phyloP scores from a whole-genome alignment of 2,888 invertebrate genomes.

The Trissoscelio sp. region DNA sequence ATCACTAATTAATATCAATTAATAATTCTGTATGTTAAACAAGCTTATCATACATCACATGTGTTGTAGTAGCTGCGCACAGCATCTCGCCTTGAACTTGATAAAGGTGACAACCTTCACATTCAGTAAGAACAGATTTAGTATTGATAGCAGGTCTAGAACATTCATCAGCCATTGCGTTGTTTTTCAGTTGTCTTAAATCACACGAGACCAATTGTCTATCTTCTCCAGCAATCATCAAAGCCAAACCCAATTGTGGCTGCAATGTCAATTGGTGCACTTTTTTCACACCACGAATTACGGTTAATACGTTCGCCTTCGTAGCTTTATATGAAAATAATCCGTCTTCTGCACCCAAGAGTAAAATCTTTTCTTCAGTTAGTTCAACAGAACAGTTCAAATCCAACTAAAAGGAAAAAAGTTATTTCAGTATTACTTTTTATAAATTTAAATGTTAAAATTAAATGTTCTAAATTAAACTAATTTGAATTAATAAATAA shows the following conservation, averaged over 20 bases:
- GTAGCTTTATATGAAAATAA: conserved; percentile 84
- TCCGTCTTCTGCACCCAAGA: conserved; percentile 87
- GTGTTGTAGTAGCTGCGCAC: conserved; percentile 81
- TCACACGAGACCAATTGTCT: conserved; percentile 86
- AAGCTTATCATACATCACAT: conserved; percentile 77
- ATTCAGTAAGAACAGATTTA: conserved; percentile 78
- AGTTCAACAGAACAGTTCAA: conserved; percentile 84
- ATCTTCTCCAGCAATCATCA: conserved; percentile 87
- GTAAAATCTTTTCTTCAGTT: conserved; percentile 81
- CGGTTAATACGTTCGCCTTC: conserved; percentile 81
- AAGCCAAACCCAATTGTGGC: conserved; percentile 85
- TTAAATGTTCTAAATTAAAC: conserved; percentile 29
- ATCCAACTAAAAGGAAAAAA: conserved; percentile 76
- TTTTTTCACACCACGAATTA: conserved; percentile 85
- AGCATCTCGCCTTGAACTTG: conserved; percentile 80
- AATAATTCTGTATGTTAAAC: neutral
- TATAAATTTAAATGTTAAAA: conserved; percentile 7
- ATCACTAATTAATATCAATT: no score
- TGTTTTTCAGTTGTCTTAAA: conserved; percentile 85
- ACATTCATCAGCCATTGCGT: conserved; percentile 83
- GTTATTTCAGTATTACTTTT: conserved; percentile 4
- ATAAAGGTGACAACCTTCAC: conserved; percentile 81
- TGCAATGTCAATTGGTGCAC: conserved; percentile 87
- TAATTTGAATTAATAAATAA: no score
- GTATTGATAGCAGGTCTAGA: conserved; percentile 83